Base-by-base conservation (phyloP, 2,113 vertebrate species). In the Plestiodon gilberti region DNA sequence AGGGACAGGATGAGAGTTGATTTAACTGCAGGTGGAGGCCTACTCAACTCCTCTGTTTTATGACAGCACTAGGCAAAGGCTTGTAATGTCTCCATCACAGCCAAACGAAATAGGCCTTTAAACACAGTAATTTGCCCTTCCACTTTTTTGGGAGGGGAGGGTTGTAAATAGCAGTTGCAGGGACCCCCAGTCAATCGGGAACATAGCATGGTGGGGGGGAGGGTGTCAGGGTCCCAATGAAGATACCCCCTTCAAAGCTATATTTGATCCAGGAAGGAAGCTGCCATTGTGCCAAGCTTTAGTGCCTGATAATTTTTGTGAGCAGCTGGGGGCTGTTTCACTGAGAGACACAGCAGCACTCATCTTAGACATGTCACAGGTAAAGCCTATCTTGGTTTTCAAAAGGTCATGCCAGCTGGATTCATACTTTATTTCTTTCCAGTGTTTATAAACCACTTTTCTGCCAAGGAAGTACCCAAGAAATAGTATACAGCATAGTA, bases 21-120 rank as follows among this genome's bases (percentile, higher is more conserved):
- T 57, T 82, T 82, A 64, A n/a, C 5, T 10, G 13, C 25, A 80
- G 23, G 11, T 57, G 28, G 61, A 43, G 38, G 61, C 14, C 67
- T n/a, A 84, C 38, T 76, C 75, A 48, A 62, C n/a, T 38, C 64
- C 38, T 35, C 59, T 82, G 48, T 83, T n/a, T 83, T 43, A 75
- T 48, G 15, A 43, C 38, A 83, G 75, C 38, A 62, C 82, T 43
- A 52, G 82, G 59, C 38, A 83, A 73, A 69, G 55, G 35, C 55
- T 22, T 33, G 38, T 52, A 48, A 83, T 40, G 38, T 83, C 23
- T 83, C 23, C 28, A 7, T 30, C 5, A 18, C 2, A 57, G 55
- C 55, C 55, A 57, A 17, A 57, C 55, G 5, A 57, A 10, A 57
- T 57, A 17, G 11, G 17, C 17, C 55, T 57, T 57, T 57, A 57